phyloP scores from a whole-genome alignment of 2,888 invertebrate species.

The Tetrapedia diversipes region DNA sequence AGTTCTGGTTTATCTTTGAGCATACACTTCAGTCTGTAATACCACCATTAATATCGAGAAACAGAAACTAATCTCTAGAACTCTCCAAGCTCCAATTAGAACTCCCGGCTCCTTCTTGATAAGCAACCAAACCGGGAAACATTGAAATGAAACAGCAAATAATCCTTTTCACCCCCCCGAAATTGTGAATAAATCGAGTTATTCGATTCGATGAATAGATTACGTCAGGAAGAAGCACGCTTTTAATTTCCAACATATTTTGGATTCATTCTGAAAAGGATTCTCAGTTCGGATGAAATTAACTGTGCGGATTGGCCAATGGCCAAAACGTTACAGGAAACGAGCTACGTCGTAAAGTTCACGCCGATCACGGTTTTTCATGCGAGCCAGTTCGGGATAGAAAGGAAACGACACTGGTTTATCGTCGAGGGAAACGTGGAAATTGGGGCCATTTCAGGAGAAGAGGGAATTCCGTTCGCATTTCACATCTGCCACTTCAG shows the following conservation, averaged over 20 bases:
- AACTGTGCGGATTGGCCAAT: conserved; percentile 15
- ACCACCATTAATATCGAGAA: background rate
- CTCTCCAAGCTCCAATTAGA: background rate
- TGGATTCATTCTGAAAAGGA: background rate
- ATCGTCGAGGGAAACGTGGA: background rate
- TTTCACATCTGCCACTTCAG: conserved; percentile 32
- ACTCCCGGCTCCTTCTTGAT: too few relatives aligned
- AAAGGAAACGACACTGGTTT: conserved; percentile 14
- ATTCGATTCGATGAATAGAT: background rate
- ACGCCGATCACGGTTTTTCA: too few relatives aligned
- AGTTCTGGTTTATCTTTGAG: conserved; percentile 3
- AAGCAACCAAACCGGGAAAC: background rate
- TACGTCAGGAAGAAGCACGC: background rate
- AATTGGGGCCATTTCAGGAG: background rate
- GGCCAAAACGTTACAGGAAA: conserved; percentile 21
- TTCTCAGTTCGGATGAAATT: background rate
- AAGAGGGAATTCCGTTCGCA: conserved; percentile 14
- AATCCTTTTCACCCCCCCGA: background rate
- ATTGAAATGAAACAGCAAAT: too few relatives aligned
- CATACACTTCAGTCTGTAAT: background rate
- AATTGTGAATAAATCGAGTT: background rate
- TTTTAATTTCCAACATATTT: background rate
- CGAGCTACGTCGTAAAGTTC: conserved; percentile 10
- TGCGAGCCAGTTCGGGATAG: background rate
- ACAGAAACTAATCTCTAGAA: background rate